Base-by-base conservation (phyloP, 2,888 invertebrate genomes). In the Monoplex corrugatus region DNA sequence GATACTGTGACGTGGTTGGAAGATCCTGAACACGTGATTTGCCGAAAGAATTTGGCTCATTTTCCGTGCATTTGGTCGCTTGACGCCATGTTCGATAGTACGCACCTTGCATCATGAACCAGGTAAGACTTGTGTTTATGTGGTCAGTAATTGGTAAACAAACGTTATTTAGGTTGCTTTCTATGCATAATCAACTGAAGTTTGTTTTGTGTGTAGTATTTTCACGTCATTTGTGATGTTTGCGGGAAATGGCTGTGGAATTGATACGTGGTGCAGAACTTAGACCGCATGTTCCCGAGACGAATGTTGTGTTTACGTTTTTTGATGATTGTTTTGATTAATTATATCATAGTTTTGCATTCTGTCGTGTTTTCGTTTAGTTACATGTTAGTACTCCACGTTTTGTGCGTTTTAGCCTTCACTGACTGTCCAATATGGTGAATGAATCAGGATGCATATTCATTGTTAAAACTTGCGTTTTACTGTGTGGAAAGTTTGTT, bases 91-190 rank as follows among this genome's bases (percentile, higher is more conserved):
- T 93, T 93, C 92, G 91, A 91, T 91, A 90, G 89, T 90, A 90
- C 89, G 90, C 90, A 90, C 89, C 91, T 92, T 90, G 91, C 91
- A 93, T 92, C 91, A 93, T 93, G 93, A 94, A 92, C 92, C 93
- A 93, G 93, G 93, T 93, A 90, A 90, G 92, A 89, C 28, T 19
- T 2, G 28, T 68, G n/a, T 0, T n/a, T 38, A 38, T n/a, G 86
- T 5, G 68, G 6, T 57, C 2, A 19, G 0, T 6, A 2, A 68
- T 43, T 3, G 86, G 19, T 8, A 32, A 32, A 2, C 1, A 6
- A 19, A 2, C 32, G 23, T 32, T 19, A 23, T 23, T 38, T 13
- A 38, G 10, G 23, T 23, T 19, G 5, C 6, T 57, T 84, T 38
- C 1, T 44, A n/a, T 57, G 32, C 28, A 84, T 38, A 38, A 19